Conservation (phyloP, 2,797 vertebrate species). For the Urosaurus nigricauda region DNA sequence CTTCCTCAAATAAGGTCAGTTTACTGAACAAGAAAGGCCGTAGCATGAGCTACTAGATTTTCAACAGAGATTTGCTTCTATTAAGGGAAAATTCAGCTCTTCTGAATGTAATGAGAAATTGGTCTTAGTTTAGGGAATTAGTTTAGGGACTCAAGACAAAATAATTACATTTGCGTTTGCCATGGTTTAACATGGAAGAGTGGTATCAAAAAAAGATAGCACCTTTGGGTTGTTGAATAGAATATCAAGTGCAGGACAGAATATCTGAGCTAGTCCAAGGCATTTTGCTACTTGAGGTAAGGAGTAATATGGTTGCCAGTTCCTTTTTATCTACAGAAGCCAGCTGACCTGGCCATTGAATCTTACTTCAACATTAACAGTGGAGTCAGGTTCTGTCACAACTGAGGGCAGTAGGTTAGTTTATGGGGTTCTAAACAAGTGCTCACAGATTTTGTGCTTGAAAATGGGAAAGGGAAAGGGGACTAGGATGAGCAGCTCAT, state of each 20-base stretch:
- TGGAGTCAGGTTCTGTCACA: background rate
- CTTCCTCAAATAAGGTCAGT: slow-evolving; percentile 17
- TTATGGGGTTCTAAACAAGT: too few species aligned
- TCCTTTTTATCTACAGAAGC: background rate
- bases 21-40: background rate
- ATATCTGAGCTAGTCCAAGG: background rate
- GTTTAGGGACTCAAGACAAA: background rate
- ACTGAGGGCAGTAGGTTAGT: background rate
- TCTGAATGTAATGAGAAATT: background rate
- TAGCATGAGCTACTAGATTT: background rate
- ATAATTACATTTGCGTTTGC: background rate
- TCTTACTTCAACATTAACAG: background rate
- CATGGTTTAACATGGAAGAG: background rate
- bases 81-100: background rate
- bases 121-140: background rate
- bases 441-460: too few species aligned
- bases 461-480: too few species aligned
- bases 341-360: background rate
- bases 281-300: background rate
- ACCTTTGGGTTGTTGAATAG: background rate
- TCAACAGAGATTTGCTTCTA: background rate
- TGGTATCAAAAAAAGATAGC: background rate
- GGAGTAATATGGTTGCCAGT: background rate
- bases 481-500: too few species aligned
- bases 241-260: background rate